Conservation (phyloP, 2,888 invertebrate species). For the Leuctra nigra region DNA sequence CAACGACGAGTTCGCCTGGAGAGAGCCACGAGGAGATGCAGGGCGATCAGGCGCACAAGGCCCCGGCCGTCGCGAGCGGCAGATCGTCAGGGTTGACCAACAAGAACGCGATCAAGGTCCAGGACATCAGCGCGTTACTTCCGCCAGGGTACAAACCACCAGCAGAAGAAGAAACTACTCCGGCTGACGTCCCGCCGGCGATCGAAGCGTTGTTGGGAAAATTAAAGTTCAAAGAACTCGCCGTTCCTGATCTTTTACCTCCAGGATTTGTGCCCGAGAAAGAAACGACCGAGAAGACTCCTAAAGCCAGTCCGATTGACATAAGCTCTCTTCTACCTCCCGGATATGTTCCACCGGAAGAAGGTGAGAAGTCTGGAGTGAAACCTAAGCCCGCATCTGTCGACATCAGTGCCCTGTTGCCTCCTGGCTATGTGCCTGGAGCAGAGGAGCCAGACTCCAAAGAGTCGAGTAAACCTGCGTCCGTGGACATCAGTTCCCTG, state of each 20-base stretch:
- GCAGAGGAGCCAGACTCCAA: neutral
- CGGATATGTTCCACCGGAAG: slow-evolving; percentile 43
- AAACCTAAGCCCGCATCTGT: slow-evolving; percentile 24
- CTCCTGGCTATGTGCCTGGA: slow-evolving; percentile 44
- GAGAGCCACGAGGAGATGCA: slow-evolving; percentile 12
- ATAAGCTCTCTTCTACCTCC: slow-evolving; percentile 58
- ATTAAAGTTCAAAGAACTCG: slow-evolving; percentile 20
- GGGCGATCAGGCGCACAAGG: slow-evolving; percentile 39
- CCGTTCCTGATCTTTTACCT: slow-evolving; percentile 31
- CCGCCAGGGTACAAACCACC: slow-evolving; percentile 59
- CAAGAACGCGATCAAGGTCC: slow-evolving; percentile 42
- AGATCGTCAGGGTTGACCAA: slow-evolving; percentile 45
- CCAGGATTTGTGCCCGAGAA: slow-evolving; percentile 29
- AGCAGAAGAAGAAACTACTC: slow-evolving; percentile 32
- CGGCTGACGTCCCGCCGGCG: slow-evolving; percentile 1
- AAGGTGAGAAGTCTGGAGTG: no score
- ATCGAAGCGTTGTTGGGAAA: slow-evolving; percentile 17
- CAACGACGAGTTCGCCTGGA: slow-evolving; percentile 24
- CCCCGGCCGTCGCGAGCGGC: slow-evolving; percentile 46
- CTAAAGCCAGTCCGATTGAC: slow-evolving; percentile 29
- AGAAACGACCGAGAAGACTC: slow-evolving; percentile 11
- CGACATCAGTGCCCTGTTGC: slow-evolving; percentile 53
- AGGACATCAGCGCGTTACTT: slow-evolving; percentile 53
- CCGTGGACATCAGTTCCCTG: slow-evolving; percentile 48
- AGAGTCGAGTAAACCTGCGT: slow-evolving; percentile 33